Evolutionary conservation across 37 sponge, comb jelly and placozoan species (phyloP).

Genomic region (Tethya wilhelma): DNA sequence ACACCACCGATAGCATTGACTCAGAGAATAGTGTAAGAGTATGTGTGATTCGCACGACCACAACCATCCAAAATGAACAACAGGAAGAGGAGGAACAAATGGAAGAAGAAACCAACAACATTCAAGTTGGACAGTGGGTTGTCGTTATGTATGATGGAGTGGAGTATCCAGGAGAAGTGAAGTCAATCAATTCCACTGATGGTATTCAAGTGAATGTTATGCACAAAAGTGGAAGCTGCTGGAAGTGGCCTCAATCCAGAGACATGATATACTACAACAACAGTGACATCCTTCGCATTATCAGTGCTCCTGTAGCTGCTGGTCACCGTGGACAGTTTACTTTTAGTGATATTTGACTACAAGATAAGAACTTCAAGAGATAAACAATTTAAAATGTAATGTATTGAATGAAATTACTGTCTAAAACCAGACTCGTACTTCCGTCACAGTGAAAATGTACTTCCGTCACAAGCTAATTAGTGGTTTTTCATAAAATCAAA

Average conservation of each 20-base stretch:
- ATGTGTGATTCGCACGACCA: conserved; percentile 6
- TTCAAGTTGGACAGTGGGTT: conserved; percentile 28
- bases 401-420: not conserved
- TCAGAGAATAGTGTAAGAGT: conserved; percentile 6
- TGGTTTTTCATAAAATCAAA: conserved; percentile 12
- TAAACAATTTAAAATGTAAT: not conserved
- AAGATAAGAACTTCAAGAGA: not conserved
- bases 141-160: not conserved
- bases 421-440: not conserved
- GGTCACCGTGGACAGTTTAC: conserved; percentile 36
- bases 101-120: not conserved
- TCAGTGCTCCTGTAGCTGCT: conserved; percentile 14
- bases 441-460: not conserved
- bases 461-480: conserved; percentile 24
- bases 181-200: conserved; percentile 9
- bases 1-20: conserved; percentile 13
- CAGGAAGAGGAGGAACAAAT: not conserved
- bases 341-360: conserved; percentile 2
- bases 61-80: conserved; percentile 21
- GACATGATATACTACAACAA: conserved; percentile 38
- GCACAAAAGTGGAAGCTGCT: conserved; percentile 37
- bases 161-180: conserved; percentile 4
- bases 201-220: conserved; percentile 42
- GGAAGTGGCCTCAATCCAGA: conserved; percentile 47
- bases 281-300: not conserved